Evolutionary conservation across 2,797 vertebrate species (phyloP).

Genomic region (Takifugu ocellatus): DNA sequence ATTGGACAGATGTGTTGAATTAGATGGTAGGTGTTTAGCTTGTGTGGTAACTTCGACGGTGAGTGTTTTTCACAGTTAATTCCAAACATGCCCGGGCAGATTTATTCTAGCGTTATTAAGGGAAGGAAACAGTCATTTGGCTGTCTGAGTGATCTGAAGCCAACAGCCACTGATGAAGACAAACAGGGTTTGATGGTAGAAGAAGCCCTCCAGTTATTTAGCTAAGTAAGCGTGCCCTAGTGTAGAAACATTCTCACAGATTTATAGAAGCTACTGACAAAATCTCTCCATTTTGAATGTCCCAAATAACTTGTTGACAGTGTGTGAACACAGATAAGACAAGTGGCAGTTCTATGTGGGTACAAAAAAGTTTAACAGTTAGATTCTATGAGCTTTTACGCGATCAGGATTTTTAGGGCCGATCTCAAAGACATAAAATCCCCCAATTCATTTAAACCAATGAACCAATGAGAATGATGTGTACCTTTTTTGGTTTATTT

Average conservation of each 20-base stretch:
- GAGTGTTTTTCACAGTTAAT: not conserved
- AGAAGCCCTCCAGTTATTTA: not conserved
- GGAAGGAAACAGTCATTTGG: conserved; percentile 24
- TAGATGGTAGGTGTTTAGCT: conserved; percentile 6
- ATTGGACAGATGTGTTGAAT: not conserved
- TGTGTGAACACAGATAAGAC: too few relatives aligned
- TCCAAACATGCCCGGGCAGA: conserved; percentile 30
- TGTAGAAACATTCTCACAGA: not conserved
- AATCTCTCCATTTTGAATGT: too few relatives aligned
- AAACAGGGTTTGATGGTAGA: not conserved
- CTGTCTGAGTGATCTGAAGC: conserved; percentile 27
- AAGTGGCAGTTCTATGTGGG: too few relatives aligned
- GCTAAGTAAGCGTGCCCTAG: not conserved
- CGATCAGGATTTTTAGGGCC: too few relatives aligned
- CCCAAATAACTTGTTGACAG: too few relatives aligned
- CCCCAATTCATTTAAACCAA: too few relatives aligned
- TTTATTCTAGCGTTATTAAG: conserved; percentile 1
- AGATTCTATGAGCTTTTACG: too few relatives aligned
- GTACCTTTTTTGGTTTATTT: too few relatives aligned
- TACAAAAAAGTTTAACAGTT: too few relatives aligned
- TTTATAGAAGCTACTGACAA: not conserved
- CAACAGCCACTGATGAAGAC: conserved; percentile 14
- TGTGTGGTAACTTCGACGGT: not conserved
- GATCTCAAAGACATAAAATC: too few relatives aligned
- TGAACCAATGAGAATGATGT: too few relatives aligned